Base-by-base conservation (phyloP, 1,140 invertebrate species). In the Pogonomyrmex californicus region DNA sequence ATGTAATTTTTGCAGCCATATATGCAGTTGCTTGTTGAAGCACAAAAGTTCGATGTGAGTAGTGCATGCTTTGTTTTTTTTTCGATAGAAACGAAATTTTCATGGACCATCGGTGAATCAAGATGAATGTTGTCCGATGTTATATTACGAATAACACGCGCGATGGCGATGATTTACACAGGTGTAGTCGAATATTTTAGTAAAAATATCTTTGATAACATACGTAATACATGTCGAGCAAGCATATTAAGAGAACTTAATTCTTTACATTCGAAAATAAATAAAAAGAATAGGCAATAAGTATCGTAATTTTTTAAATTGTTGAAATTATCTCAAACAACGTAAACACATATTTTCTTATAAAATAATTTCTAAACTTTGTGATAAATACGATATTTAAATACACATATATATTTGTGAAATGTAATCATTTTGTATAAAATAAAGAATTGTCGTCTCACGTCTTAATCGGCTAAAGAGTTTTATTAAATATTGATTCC, bases 1-100 rank as follows among this genome's bases (percentile, higher is more conserved):
- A 85, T 85, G 75, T 78, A 85, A 85, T 78, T 85, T 85, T 66
- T 63, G 30, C 70, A 85, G 81, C 36, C 36, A 47, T 75, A 47
- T 77, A 78, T 76, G 82, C 82, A 73, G 81, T 63, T 77, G 12
- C n/a, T 47, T 14, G 36, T 85, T 51, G 73, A 63, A 58, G 49
- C n/a, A 78, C 33, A 65, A 63, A 85, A 78, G 62, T 54, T 41
- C 33, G 54, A 58, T 54, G 82, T 77, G 73, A 85, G 60, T 54
- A 49, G 58, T 85, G 60, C 71, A 5, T 12, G 58, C 56, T 77
- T 85, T 85, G 73, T 85, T 65, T 85, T 65, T 85, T 65, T 65
- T 49, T 78, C 47, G 58, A 47, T 33, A 23, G 47, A 51, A 78
- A 78, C 82, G 70, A 85, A 76, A 85, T 78, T 78, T 76, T 63